Base-by-base conservation (phyloP, 2,888 invertebrate genomes). In the Minunthozetes semirufus region DNA sequence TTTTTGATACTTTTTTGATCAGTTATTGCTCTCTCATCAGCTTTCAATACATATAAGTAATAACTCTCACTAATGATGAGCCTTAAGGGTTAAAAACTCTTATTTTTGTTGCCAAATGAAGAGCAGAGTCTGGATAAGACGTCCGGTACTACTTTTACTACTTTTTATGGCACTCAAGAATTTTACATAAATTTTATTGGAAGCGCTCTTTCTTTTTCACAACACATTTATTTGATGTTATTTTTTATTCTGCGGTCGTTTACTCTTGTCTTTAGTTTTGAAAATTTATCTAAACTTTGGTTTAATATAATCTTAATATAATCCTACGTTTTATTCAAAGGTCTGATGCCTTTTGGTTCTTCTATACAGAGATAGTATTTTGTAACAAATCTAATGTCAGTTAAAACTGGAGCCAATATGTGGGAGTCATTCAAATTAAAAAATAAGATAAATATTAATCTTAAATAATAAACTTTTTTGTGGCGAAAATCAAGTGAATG, bases 401-500 rank as follows among this genome's bases (percentile, higher is more conserved):
- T 1, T 6, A 63, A 63, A 63, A 63, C 15, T 33, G 29, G 17
- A 33, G 63, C 63, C 11, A 63, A 25, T 56, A 56, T 19, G 56
- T 63, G 63, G 63, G 63, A 63, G 63, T n/a, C 33, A 50, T n/a
- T 50, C n/a, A 63, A 63, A 63, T 63, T 38, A 38, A 33, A 61
- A 38, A 63, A 63, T 17, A 38, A 38, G 50, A 63, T 29, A 63
- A 63, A 63, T 33, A 63, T 38, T n/a, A 33, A 29, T 9, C 27
- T 29, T 25, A 63, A 48, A 48, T 48, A 11, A 15, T 48, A 11
- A 17, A 15, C 2, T 48, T 3, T 42, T 11, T 48, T 48, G 46
- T 17, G 25, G 22, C 6, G 25, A 56, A 25, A 56, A 25, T 9
- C 25, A 25, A 15, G n/a, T 48, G 22, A n/a, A 56, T 22, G 56